phyloP scores from a whole-genome alignment of 2,888 invertebrate genomes.

The Sepioteuthis lessoniana region DNA sequence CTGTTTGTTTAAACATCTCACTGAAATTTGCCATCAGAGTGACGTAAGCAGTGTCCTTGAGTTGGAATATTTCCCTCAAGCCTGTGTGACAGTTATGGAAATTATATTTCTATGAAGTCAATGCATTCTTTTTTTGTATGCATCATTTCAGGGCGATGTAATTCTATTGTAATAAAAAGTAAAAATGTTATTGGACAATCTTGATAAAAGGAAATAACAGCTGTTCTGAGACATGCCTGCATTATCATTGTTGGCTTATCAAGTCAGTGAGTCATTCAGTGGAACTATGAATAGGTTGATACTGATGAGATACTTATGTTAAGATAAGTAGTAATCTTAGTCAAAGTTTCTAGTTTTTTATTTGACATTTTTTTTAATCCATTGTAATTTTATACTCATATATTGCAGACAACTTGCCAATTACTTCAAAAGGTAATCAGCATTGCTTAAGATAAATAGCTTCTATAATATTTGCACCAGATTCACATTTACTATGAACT shows the following conservation, averaged over 20 bases:
- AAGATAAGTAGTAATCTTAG: not conserved
- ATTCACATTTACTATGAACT: not conserved
- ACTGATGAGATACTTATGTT: not conserved
- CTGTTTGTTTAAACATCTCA: not conserved
- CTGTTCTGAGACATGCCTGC: not conserved
- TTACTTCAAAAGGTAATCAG: too few species aligned
- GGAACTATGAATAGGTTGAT: not conserved
- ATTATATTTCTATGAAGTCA: not conserved
- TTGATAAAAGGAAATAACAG: not conserved
- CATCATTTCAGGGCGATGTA: not conserved
- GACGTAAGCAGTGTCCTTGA: not conserved
- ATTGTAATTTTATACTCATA: not conserved
- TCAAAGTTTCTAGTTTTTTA: not conserved
- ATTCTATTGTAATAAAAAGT: slow-evolving; percentile 33
- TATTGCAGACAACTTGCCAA: not conserved
- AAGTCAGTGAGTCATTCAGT: not conserved
- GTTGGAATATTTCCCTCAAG: not conserved
- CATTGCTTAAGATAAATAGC: too few species aligned
- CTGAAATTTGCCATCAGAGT: not conserved
- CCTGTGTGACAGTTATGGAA: not conserved
- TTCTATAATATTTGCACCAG: not conserved
- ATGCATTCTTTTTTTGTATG: not conserved
- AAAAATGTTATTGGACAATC: not conserved
- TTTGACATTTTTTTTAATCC: not conserved
- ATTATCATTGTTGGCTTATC: not conserved